A percentile compares a stretch with the other conserved stretches of the same genome.
These are phyloP conservation scores for Caenorhabditis latens DNA, from an alignment of 1,140 invertebrate genomes.

Conservation along the genomic window DNA sequence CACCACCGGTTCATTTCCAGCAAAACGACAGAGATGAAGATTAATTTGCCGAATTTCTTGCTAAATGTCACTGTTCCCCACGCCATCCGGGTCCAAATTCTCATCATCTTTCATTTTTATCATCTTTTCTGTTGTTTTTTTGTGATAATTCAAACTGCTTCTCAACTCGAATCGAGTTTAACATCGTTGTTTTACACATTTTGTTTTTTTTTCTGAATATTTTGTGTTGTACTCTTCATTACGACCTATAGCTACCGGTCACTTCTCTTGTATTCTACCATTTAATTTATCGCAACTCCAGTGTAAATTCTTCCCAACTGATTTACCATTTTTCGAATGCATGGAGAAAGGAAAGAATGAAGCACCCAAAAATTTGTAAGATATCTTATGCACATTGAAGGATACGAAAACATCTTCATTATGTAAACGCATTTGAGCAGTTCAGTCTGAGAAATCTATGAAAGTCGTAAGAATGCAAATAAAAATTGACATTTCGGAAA, in stretches of 20 bases:
- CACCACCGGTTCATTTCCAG: constrained; percentile 59
- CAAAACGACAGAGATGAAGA: constrained; percentile 30
- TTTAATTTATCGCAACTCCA: not conserved
- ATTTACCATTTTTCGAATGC: no score
- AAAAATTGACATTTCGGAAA: no score
- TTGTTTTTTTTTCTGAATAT: not conserved
- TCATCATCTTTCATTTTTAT: not conserved
- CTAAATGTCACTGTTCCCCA: not conserved
- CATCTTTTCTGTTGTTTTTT: not conserved
- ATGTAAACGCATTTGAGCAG: no score
- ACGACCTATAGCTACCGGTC: constrained; percentile 6
- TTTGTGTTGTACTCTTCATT: not conserved
- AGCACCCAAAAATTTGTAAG: no score
- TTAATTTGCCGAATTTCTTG: not conserved
- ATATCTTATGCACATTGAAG: no score
- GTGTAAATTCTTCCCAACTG: no score
- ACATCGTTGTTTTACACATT: not conserved
- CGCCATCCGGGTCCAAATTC: not conserved
- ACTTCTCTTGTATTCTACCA: not conserved
- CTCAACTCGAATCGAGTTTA: constrained; percentile 41
- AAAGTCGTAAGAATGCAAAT: no score
- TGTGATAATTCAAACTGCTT: not conserved
- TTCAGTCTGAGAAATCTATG: no score
- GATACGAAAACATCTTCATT: no score
- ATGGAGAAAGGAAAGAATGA: no score